These are phyloP conservation scores for Rhagonycha lutea DNA, from an alignment of 2,888 invertebrate species.

Conservation along the genomic window DNA sequence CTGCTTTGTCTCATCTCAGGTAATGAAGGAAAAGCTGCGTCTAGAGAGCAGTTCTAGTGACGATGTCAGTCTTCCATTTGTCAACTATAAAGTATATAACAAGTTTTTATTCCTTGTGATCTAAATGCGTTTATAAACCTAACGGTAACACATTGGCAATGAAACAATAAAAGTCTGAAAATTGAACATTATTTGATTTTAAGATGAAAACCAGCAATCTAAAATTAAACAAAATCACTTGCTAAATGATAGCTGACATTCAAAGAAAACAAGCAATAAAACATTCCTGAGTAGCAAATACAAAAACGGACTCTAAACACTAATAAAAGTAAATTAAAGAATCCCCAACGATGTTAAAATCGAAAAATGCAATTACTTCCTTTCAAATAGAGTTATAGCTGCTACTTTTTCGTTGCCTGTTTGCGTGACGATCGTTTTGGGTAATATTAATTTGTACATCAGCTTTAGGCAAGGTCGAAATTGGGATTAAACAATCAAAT, in stretches of 20 bases:
- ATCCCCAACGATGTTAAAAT: conserved; percentile 45
- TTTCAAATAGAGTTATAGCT: conserved; percentile 38
- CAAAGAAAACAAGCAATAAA: conserved; percentile 28
- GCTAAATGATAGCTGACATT: conserved; percentile 27
- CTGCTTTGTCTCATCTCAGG: conserved; percentile 27
- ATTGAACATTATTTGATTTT: neutral
- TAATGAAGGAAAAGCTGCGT: conserved; percentile 26
- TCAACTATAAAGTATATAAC: conserved; percentile 18
- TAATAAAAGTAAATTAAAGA: conserved; percentile 47
- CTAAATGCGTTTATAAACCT: neutral
- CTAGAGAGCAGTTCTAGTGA: conserved; percentile 22
- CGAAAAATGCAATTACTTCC: conserved; percentile 46
- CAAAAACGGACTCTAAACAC: conserved; percentile 41
- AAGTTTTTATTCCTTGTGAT: neutral
- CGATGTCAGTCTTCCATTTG: conserved; percentile 20
- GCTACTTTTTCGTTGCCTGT: conserved; percentile 46
- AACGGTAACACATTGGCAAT: neutral
- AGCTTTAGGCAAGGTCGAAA: conserved; percentile 10
- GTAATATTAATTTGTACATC: conserved; percentile 33
- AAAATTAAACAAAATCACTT: conserved; percentile 23
- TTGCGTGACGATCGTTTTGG: conserved; percentile 44
- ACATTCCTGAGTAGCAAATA: conserved; percentile 30
- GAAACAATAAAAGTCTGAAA: neutral
- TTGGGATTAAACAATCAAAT: conserved; percentile 29
- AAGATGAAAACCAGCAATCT: conserved; percentile 1